Conservation (phyloP, 2,888 invertebrate genomes). For the Noctua comes region DNA sequence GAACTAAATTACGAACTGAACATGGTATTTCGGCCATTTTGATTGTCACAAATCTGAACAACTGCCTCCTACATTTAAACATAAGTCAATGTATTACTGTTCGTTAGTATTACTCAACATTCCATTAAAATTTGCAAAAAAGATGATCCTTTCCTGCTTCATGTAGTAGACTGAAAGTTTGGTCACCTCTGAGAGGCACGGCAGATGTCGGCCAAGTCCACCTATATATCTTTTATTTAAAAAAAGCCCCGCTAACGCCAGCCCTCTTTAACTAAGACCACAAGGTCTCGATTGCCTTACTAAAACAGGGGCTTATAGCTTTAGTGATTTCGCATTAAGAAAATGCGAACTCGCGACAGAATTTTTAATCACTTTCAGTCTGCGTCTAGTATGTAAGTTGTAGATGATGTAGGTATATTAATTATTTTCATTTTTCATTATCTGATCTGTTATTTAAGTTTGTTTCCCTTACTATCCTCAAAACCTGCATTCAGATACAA, state of each 20-base stretch:
- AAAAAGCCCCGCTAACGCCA: neutral
- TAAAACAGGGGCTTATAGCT: conserved; percentile 37
- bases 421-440: neutral
- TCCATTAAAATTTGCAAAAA: neutral
- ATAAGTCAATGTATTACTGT: conserved; percentile 11
- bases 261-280: conserved; percentile 1
- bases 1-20: neutral
- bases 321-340: conserved; percentile 30
- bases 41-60: neutral
- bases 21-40: neutral
- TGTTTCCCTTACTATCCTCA: conserved; percentile 7
- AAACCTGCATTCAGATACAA: neutral
- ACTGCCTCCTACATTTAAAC: conserved; percentile 11
- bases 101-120: conserved; percentile 13
- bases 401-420: neutral
- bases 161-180: conserved; percentile 50
- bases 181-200: conserved; percentile 28
- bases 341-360: conserved; percentile 11
- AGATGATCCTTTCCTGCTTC: conserved; percentile 42
- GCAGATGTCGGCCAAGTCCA: conserved; percentile 20
- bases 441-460: neutral
- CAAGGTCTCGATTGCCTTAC: conserved; percentile 2
- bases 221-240: conserved; percentile 37
- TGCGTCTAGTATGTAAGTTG: conserved; percentile 23
- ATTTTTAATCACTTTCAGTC: conserved; percentile 41